These are phyloP conservation scores for Manis pentadactyla DNA, from an alignment of 2,797 vertebrate genomes.

Conservation along the genomic window DNA sequence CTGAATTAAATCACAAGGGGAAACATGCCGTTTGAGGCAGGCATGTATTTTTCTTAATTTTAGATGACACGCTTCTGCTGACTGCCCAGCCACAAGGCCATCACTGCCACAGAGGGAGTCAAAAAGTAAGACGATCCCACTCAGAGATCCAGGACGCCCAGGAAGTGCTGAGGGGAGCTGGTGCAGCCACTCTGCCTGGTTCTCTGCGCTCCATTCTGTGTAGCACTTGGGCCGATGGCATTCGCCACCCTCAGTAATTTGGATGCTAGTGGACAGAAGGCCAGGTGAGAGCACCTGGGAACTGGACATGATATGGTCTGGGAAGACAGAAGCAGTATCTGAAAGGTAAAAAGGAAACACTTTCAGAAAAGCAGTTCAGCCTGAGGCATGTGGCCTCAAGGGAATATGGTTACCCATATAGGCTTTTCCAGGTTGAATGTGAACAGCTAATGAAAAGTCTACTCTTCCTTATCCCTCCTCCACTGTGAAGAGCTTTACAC, in stretches of 20 bases:
- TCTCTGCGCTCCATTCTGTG: neutral
- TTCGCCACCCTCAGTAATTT: neutral
- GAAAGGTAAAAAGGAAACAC: neutral
- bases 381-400: neutral
- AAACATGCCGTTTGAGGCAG: neutral
- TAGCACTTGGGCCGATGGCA: too few relatives aligned
- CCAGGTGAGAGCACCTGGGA: neutral
- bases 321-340: neutral
- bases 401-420: neutral
- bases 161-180: neutral
- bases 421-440: neutral
- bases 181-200: neutral
- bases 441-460: neutral
- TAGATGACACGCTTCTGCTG: neutral
- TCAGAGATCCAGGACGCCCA: neutral
- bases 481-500: neutral
- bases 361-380: neutral
- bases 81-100: neutral
- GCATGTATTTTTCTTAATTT: slow-evolving; percentile 22
- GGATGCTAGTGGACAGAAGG: neutral
- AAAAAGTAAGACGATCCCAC: neutral
- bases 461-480: neutral
- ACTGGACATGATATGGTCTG: neutral
- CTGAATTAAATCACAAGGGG: neutral
- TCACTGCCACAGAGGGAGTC: neutral